Evolutionary conservation across 2,797 vertebrate species (phyloP).

Genomic region (Paramormyrops hopkinsi): DNA sequence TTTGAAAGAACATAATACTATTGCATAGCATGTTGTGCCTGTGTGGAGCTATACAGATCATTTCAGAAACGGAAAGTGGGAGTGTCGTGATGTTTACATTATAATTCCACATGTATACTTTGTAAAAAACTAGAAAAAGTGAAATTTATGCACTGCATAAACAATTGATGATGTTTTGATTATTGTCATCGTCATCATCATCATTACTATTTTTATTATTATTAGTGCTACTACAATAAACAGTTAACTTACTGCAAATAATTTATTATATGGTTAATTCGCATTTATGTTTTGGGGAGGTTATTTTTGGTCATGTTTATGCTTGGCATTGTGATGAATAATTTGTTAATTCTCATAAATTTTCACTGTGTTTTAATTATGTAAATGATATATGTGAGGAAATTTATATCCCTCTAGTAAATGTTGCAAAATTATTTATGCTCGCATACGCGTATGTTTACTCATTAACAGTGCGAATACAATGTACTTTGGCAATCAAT

Average conservation of each 20-base stretch:
- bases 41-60: neutral
- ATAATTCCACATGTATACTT: conserved; percentile 17
- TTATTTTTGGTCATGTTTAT: neutral
- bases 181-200: neutral
- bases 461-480: neutral
- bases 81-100: conserved; percentile 21
- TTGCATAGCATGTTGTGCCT: neutral
- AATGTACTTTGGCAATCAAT: neutral
- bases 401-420: neutral
- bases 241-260: neutral
- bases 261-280: neutral
- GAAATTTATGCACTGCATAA: neutral
- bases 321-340: neutral
- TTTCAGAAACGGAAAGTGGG: conserved; percentile 17
- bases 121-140: neutral
- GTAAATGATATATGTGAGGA: neutral
- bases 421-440: neutral
- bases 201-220: neutral
- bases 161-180: neutral
- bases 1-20: neutral
- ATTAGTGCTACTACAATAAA: neutral
- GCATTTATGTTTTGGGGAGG: neutral
- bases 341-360: neutral
- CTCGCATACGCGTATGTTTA: neutral
- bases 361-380: neutral